Percentiles rank a stretch among this genome's conserved stretches.
phyloP scores from a whole-genome alignment of 2,797 vertebrate genomes.

The Pseudochaenichthys georgianus region DNA sequence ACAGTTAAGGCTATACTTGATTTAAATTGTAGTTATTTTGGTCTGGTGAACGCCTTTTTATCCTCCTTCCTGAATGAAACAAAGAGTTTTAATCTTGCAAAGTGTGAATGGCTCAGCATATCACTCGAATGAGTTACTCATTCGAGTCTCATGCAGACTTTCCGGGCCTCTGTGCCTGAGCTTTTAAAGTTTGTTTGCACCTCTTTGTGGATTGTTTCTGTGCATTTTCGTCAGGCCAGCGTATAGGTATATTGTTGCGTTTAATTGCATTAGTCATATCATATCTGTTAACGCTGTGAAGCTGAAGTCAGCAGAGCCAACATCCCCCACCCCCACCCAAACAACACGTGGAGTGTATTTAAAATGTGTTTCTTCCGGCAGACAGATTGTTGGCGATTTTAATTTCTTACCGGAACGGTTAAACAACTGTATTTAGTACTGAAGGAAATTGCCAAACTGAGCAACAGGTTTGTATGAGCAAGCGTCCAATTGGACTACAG shows the following conservation, averaged over 20 bases:
- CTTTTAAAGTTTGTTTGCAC: conserved; percentile 55
- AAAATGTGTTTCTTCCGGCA: conserved; percentile 20
- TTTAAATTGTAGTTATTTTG: not conserved
- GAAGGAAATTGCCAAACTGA: not conserved
- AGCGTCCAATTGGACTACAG: not conserved
- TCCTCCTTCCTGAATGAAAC: conserved; percentile 12
- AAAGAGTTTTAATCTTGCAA: conserved; percentile 36
- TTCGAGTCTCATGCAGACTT: conserved; percentile 35
- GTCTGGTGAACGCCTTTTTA: not conserved
- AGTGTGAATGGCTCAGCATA: conserved; percentile 28
- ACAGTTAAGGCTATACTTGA: not conserved
- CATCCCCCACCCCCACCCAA: conserved; percentile 1
- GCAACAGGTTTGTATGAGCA: conserved; percentile 74
- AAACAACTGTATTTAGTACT: not conserved
- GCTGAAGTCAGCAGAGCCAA: conserved; percentile 39
- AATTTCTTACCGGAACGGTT: not conserved
- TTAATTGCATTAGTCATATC: conserved; percentile 54
- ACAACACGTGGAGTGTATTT: conserved; percentile 52
- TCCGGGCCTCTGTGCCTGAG: conserved; percentile 6
- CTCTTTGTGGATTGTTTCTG: conserved; percentile 19
- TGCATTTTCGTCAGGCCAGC: conserved; percentile 21
- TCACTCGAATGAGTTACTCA: conserved; percentile 23
- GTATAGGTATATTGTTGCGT: conserved; percentile 37
- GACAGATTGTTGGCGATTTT: not conserved
- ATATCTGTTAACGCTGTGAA: conserved; percentile 31